phyloP scores from a whole-genome alignment of 2,113 vertebrate genomes.

The Cheilinus undulatus region DNA sequence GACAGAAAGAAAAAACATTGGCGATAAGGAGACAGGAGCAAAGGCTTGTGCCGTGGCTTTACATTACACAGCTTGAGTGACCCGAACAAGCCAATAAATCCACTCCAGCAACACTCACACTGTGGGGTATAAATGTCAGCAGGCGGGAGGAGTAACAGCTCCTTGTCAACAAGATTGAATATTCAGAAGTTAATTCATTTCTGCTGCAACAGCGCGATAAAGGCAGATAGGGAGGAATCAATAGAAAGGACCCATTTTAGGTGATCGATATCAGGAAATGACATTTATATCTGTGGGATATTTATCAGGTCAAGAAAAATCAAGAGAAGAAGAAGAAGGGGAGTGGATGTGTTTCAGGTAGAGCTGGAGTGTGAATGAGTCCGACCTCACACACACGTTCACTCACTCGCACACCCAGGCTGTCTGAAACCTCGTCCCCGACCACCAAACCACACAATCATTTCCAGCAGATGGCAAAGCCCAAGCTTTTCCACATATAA shows the following conservation, averaged over 20 bases:
- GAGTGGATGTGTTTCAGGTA: slow-evolving; percentile 35
- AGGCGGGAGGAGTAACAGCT: slow-evolving; percentile 41
- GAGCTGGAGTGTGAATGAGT: slow-evolving; percentile 36
- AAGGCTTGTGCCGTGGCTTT: slow-evolving; percentile 33
- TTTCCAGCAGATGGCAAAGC: slow-evolving; percentile 74
- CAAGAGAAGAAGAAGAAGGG: neutral
- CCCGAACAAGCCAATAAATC: slow-evolving; percentile 68
- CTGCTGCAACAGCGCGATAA: slow-evolving; percentile 66
- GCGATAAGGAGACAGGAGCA: slow-evolving; percentile 21
- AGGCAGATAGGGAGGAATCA: slow-evolving; percentile 57
- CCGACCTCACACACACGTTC: slow-evolving; percentile 29
- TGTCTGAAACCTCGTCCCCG: slow-evolving; percentile 68
- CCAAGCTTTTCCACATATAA: slow-evolving; percentile 81
- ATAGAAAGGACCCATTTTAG: slow-evolving; percentile 61
- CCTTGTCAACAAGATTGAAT: slow-evolving; percentile 79
- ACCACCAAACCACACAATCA: slow-evolving; percentile 69
- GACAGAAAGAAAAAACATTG: slow-evolving; percentile 8
- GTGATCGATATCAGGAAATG: slow-evolving; percentile 72
- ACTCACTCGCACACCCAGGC: slow-evolving; percentile 44
- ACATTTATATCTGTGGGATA: slow-evolving; percentile 71
- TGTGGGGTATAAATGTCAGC: slow-evolving; percentile 64
- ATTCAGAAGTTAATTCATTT: slow-evolving; percentile 77
- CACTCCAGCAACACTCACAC: slow-evolving; percentile 33
- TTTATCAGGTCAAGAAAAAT: slow-evolving; percentile 59
- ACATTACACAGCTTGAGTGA: slow-evolving; percentile 57